Evolutionary conservation across 2,888 invertebrate species (phyloP).

Genomic region (Sphaerophoria rueppellii): DNA sequence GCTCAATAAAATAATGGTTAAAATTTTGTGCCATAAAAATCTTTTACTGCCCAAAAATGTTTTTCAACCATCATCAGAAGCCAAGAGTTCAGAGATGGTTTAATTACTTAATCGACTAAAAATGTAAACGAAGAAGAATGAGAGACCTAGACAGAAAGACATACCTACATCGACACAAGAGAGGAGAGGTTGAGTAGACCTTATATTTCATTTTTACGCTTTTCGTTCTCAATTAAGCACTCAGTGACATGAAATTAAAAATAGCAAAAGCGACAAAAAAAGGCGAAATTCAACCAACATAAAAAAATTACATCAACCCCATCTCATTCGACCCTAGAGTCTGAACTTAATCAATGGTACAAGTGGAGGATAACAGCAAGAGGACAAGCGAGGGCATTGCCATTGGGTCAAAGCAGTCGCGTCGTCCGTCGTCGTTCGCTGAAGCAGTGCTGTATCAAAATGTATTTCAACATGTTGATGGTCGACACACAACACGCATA

Average conservation of each 20-base stretch:
- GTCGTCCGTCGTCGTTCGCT: neutral
- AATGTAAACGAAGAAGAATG: constrained; percentile 11
- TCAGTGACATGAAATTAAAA: constrained; percentile 59
- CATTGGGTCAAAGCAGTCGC: neutral
- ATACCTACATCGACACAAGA: neutral
- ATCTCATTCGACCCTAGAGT: neutral
- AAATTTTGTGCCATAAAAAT: constrained; percentile 21
- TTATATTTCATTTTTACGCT: constrained; percentile 52
- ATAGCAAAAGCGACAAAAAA: neutral
- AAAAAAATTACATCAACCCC: constrained; percentile 21
- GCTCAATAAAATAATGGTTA: constrained; percentile 20
- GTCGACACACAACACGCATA: constrained; percentile 14
- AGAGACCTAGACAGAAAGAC: no score
- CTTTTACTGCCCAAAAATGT: constrained; percentile 13
- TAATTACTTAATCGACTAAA: constrained; percentile 58
- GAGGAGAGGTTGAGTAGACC: neutral
- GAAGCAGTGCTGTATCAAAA: neutral
- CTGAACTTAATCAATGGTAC: constrained; percentile 36
- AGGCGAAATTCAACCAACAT: constrained; percentile 5
- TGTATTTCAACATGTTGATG: constrained; percentile 2
- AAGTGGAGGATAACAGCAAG: constrained; percentile 20
- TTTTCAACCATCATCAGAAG: neutral
- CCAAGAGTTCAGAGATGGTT: constrained; percentile 36
- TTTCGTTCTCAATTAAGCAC: constrained; percentile 61
- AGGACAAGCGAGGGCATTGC: constrained; percentile 43